Evolutionary conservation across 2,888 invertebrate genomes (phyloP).

Genomic region (Acleris emargana): DNA sequence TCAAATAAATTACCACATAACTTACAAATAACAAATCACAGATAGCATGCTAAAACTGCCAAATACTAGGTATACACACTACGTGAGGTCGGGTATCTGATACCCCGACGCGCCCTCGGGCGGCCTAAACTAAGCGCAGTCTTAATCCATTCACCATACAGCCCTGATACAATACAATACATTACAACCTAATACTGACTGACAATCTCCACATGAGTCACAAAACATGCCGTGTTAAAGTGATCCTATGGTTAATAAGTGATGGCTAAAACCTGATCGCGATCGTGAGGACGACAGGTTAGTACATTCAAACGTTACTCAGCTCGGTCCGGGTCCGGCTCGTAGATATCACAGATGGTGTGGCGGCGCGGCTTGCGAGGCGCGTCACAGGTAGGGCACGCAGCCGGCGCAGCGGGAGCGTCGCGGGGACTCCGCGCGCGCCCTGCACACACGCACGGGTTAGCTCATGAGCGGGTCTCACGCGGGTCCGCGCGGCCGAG

Average conservation of each 20-base stretch:
- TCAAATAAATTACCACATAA: conserved; percentile 63
- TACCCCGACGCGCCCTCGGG: conserved; percentile 32
- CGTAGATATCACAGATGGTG: conserved; percentile 75
- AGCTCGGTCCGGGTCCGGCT: conserved; percentile 65
- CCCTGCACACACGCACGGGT: conserved; percentile 79
- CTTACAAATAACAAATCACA: conserved; percentile 79
- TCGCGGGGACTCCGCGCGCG: conserved; percentile 73
- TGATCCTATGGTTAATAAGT: conserved; percentile 1
- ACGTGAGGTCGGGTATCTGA: conserved; percentile 29
- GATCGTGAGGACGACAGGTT: conserved; percentile 53
- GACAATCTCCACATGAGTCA: conserved; percentile 26
- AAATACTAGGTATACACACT: conserved; percentile 38
- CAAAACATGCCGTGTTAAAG: conserved; percentile 25
- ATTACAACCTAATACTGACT: conserved; percentile 62
- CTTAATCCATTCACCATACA: conserved; percentile 70
- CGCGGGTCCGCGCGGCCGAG: conserved; percentile 84
- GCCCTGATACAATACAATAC: conserved; percentile 47
- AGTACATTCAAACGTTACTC: conserved; percentile 69
- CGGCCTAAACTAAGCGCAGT: conserved; percentile 73
- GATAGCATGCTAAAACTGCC: conserved; percentile 73
- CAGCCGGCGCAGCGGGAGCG: conserved; percentile 73
- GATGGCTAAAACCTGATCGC: conserved; percentile 30
- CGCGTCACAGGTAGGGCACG: conserved; percentile 73
- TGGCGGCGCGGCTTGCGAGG: conserved; percentile 47
- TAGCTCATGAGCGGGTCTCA: conserved; percentile 83